Evolutionary conservation across 2,888 invertebrate genomes (phyloP).

Genomic region (Cheilosia pagana): DNA sequence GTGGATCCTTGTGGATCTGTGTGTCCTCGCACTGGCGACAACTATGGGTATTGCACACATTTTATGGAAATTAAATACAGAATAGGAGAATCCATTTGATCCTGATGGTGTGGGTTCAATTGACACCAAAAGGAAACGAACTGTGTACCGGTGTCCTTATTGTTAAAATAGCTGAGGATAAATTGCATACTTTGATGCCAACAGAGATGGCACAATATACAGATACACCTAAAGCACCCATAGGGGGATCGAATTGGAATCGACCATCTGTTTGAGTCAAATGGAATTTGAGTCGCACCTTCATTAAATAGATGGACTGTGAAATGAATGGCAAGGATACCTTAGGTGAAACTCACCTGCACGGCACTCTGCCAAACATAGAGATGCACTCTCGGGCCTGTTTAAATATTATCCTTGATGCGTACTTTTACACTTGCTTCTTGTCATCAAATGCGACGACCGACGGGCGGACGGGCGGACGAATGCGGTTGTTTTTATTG

Average conservation of each 20-base stretch:
- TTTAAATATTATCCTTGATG: constrained; percentile 55
- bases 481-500: constrained; percentile 52
- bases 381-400: constrained; percentile 29
- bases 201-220: constrained; percentile 8
- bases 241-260: constrained; percentile 38
- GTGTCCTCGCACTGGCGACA: constrained; percentile 22
- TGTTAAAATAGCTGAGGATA: constrained; percentile 63
- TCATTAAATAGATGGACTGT: constrained; percentile 54
- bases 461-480: background rate
- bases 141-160: constrained; percentile 41
- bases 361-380: constrained; percentile 25
- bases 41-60: constrained; percentile 46
- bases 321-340: constrained; percentile 43
- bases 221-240: background rate
- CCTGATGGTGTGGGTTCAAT: constrained; percentile 56
- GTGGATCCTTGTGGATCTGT: constrained; percentile 6
- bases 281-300: constrained; percentile 33
- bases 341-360: constrained; percentile 24
- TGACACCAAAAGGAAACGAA: constrained; percentile 56
- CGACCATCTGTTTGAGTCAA: constrained; percentile 69
- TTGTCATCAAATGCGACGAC: constrained; percentile 13
- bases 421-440: constrained; percentile 33
- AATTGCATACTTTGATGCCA: constrained; percentile 63
- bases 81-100: constrained; percentile 59
- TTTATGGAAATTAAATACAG: constrained; percentile 73